phyloP scores from a whole-genome alignment of 2,888 invertebrate species.

The Drosophila testacea region DNA sequence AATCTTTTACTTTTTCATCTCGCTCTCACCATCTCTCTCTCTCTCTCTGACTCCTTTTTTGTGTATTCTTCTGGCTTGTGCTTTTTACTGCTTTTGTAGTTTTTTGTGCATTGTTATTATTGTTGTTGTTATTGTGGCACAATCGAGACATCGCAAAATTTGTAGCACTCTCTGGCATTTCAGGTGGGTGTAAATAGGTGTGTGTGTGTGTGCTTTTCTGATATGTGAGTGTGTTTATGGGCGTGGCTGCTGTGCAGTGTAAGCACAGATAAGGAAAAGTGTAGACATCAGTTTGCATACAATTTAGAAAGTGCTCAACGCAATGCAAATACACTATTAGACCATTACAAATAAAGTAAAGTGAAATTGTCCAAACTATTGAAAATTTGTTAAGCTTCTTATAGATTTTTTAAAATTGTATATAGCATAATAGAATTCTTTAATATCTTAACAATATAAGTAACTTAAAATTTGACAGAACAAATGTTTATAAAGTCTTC shows the following conservation, averaged over 20 bases:
- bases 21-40: background rate
- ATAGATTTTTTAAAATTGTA: no score
- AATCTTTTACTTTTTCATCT: conserved; percentile 45
- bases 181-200: conserved; percentile 3
- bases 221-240: conserved; percentile 15
- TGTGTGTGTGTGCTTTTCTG: conserved; percentile 11
- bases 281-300: conserved; percentile 11
- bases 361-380: background rate
- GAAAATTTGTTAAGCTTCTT: background rate
- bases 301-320: background rate
- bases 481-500: no score
- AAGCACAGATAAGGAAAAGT: conserved; percentile 26
- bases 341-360: background rate
- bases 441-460: no score
- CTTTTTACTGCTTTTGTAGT: conserved; percentile 21
- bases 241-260: conserved; percentile 26
- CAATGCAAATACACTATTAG: background rate
- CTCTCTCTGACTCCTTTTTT: background rate
- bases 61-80: conserved; percentile 5
- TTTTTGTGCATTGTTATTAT: conserved; percentile 13
- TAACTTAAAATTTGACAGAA: no score
- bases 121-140: conserved; percentile 10
- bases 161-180: conserved; percentile 19
- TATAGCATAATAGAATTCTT: no score
- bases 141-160: conserved; percentile 31